These are phyloP conservation scores for Lycorma delicatula DNA, from an alignment of 1,140 invertebrate genomes.

Conservation along the genomic window DNA sequence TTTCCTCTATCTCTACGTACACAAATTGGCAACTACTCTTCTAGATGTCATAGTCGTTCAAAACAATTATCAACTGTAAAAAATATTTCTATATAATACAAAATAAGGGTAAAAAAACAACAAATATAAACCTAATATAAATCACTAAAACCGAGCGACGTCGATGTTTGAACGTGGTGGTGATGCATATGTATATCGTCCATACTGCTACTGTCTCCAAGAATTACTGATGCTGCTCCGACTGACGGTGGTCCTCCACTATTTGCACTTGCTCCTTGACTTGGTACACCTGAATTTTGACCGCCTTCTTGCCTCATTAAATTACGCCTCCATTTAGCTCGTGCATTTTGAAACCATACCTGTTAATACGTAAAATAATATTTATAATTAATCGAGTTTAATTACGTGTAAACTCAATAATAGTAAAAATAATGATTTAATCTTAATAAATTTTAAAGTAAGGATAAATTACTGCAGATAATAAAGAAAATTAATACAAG, in stretches of 20 bases:
- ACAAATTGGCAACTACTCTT: no score
- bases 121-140: no score
- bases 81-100: no score
- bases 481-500: background rate
- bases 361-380: no score
- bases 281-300: constrained; percentile 29
- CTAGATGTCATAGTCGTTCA: no score
- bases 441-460: background rate
- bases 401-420: background rate
- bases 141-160: constrained; percentile 40
- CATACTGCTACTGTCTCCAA: constrained; percentile 38
- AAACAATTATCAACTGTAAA: no score
- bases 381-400: no score
- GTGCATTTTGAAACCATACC: constrained; percentile 98
- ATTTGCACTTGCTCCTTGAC: constrained; percentile 2
- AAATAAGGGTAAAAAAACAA: no score
- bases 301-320: constrained; percentile 64
- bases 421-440: background rate
- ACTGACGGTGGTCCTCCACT: constrained; percentile 35
- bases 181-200: constrained; percentile 41
- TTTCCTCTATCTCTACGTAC: no score
- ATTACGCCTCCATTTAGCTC: constrained; percentile 89
- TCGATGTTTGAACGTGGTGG: constrained; percentile 39
- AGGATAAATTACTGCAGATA: background rate
- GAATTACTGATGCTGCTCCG: constrained; percentile 34